These are phyloP conservation scores for Triplophysa siluroides DNA, from an alignment of 2,113 vertebrate genomes.

Conservation along the genomic window DNA sequence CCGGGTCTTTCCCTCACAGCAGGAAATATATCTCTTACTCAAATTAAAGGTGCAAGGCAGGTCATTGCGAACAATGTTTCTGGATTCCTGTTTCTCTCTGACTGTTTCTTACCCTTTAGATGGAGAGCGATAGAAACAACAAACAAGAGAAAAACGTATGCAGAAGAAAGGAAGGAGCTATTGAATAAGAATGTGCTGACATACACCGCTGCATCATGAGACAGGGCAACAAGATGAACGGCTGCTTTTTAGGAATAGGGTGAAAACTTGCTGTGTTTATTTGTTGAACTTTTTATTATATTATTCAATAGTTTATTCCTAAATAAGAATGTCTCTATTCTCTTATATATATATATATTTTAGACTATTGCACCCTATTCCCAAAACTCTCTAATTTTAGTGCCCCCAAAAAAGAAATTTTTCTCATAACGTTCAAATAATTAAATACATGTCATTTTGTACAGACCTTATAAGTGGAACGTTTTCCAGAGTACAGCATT, in stretches of 20 bases:
- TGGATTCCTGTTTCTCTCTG: background rate
- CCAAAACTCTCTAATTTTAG: too few relatives aligned
- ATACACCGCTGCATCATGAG: background rate
- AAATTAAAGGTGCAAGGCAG: background rate
- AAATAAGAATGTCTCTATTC: too few relatives aligned
- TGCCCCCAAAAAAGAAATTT: too few relatives aligned
- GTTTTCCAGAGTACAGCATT: constrained; percentile 77
- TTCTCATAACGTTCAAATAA: too few relatives aligned
- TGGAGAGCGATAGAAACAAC: background rate
- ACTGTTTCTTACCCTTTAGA: background rate
- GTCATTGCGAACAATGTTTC: background rate
- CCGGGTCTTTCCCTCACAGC: background rate
- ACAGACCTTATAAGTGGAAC: constrained; percentile 77
- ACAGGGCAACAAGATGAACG: background rate
- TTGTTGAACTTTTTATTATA: too few relatives aligned
- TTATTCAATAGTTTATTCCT: too few relatives aligned
- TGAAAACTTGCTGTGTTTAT: too few relatives aligned
- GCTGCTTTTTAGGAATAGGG: too few relatives aligned
- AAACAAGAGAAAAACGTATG: background rate
- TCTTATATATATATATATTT: too few relatives aligned
- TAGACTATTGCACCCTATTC: too few relatives aligned
- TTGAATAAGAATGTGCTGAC: background rate
- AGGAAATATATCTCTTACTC: background rate
- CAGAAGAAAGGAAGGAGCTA: background rate
- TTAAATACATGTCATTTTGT: background rate